Percentiles rank a stretch among this genome's conserved stretches.
Evolutionary conservation across 2,888 invertebrate genomes (phyloP).

Genomic region (Drosophila atroscutellata): DNA sequence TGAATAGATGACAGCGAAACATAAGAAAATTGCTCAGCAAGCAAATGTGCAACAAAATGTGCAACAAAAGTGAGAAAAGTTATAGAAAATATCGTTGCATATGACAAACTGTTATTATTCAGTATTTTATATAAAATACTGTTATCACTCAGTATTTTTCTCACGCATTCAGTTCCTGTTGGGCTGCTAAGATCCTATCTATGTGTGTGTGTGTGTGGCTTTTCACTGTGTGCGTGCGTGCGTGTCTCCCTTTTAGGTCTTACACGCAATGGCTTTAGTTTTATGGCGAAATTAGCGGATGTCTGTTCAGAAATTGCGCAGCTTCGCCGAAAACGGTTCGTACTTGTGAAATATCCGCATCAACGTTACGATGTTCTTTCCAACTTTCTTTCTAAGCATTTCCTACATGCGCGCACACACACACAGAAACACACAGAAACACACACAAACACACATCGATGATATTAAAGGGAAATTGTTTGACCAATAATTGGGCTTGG

Average conservation of each 20-base stretch:
- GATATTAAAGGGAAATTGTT: conserved; percentile 39
- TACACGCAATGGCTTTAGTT: conserved; percentile 75
- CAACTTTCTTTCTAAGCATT: not conserved
- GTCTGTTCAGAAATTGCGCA: conserved; percentile 44
- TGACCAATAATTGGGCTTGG: conserved; percentile 26
- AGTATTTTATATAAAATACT: not conserved
- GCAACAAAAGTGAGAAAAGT: not conserved
- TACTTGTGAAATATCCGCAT: conserved; percentile 56
- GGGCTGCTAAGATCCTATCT: conserved; percentile 5
- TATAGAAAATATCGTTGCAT: not conserved
- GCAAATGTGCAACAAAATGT: not conserved
- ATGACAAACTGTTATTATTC: too few relatives aligned
- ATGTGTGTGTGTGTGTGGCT: not conserved
- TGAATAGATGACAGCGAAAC: not conserved
- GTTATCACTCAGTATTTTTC: conserved; percentile 8
- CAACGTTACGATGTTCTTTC: conserved; percentile 14
- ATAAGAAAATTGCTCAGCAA: not conserved
- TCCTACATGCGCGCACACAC: not conserved
- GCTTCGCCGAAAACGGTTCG: conserved; percentile 41
- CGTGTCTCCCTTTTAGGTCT: conserved; percentile 54
- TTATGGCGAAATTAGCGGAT: conserved; percentile 78
- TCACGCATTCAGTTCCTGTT: conserved; percentile 19
- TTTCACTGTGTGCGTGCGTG: not conserved
- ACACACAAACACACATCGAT: conserved; percentile 16
- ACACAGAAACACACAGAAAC: conserved; percentile 1